Conservation (phyloP, 2,888 invertebrate species). For the Celastrina argiolus region DNA sequence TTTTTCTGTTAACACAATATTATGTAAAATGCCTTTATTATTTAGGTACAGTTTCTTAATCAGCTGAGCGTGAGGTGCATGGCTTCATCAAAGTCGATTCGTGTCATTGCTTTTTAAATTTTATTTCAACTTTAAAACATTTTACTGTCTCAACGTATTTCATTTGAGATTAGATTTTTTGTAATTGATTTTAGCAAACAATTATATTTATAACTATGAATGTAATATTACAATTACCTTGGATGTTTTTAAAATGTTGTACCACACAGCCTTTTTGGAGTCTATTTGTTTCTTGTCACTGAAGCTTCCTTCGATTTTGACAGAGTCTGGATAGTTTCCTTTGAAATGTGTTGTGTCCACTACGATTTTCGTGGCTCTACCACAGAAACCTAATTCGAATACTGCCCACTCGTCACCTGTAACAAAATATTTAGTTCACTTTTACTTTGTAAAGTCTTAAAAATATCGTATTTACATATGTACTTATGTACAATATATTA, state of each 20-base stretch:
- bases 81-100: no score
- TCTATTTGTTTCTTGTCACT: slow-evolving; percentile 49
- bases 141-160: no score
- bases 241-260: slow-evolving; percentile 62
- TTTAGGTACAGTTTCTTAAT: no score
- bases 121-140: no score
- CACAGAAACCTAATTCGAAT: slow-evolving; percentile 76
- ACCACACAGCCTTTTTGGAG: slow-evolving; percentile 54
- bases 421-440: slow-evolving; percentile 28
- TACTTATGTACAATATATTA: no score
- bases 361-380: slow-evolving; percentile 67
- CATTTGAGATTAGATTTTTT: no score
- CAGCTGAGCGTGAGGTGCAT: no score
- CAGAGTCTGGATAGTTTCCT: slow-evolving; percentile 81
- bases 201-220: background rate
- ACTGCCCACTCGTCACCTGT: slow-evolving; percentile 80
- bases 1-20: no score
- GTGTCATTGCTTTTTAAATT: no score
- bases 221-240: slow-evolving; percentile 61
- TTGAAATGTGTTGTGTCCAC: slow-evolving; percentile 81
- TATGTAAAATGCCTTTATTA: no score
- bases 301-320: slow-evolving; percentile 74
- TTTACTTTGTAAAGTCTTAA: background rate
- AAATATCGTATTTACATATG: no score
- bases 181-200: no score